Conservation (phyloP, 2,888 invertebrate genomes). For the Hemicrepidius hirtus region DNA sequence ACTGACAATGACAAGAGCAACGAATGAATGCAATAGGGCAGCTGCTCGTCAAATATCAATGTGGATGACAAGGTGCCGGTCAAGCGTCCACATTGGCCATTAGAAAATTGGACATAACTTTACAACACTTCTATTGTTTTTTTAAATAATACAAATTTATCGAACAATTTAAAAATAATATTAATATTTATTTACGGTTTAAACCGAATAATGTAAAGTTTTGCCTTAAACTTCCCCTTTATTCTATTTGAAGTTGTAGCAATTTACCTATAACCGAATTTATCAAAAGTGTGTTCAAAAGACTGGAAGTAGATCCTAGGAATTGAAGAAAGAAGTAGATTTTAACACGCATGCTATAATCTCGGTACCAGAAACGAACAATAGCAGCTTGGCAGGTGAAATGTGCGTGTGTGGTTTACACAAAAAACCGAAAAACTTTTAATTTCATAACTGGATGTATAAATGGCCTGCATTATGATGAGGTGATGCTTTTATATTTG, state of each 20-base stretch:
- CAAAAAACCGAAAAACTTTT: constrained; percentile 5
- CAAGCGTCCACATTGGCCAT: not conserved
- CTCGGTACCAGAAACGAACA: not conserved
- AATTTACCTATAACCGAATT: no score
- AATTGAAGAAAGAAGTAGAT: no score
- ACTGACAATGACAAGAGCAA: constrained; percentile 26
- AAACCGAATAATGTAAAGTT: no score
- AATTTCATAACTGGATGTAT: constrained; percentile 16
- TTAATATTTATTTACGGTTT: no score
- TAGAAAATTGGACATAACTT: not conserved
- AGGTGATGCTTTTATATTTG: constrained; percentile 16
- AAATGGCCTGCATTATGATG: constrained; percentile 6
- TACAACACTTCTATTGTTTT: no score
- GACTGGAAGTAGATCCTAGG: no score
- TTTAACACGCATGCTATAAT: no score
- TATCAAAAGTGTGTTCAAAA: no score
- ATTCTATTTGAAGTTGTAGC: no score
- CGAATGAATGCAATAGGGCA: constrained; percentile 25
- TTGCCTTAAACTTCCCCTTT: no score
- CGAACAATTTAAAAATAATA: no score
- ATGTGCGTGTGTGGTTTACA: not conserved
- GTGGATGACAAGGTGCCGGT: constrained; percentile 32
- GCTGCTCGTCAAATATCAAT: constrained; percentile 41
- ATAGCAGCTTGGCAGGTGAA: constrained; percentile 4
- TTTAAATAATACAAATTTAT: no score